Percentiles rank a stretch among this genome's conserved stretches.
phyloP scores from a whole-genome alignment of 2,797 vertebrate species.

The Notamacropus eugenii region DNA sequence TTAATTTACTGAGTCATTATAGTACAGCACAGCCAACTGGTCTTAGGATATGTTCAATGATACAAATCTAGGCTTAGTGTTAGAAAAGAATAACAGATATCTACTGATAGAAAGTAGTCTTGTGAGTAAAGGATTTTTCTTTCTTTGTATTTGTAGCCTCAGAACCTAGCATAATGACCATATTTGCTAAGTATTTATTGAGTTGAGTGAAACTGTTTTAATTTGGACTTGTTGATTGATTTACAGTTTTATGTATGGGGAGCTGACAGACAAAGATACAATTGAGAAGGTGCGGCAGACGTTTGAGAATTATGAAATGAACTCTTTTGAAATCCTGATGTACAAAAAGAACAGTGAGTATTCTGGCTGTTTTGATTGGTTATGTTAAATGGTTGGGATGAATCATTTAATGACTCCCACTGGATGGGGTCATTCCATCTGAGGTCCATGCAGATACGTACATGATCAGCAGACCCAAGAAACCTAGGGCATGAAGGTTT shows the following conservation, averaged over 20 bases:
- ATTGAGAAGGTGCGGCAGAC: conserved; percentile 93
- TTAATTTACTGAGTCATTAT: not conserved
- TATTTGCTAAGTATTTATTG: not conserved
- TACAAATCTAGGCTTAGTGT: not conserved
- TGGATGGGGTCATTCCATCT: not conserved
- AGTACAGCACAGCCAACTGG: not conserved
- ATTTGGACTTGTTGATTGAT: conserved; percentile 67
- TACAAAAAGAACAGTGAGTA: conserved; percentile 99
- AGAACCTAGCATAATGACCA: not conserved
- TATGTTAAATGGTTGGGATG: not conserved
- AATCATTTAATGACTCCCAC: not conserved
- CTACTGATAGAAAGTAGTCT: conserved; percentile 3
- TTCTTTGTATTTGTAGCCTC: not conserved
- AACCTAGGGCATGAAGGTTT: not conserved
- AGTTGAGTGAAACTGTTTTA: conserved; percentile 25
- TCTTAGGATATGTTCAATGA: not conserved
- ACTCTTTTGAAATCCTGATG: conserved; percentile 97
- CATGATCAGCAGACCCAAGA: not conserved
- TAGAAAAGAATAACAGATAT: not conserved
- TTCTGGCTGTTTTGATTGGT: not conserved
- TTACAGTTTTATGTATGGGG: conserved; percentile 97
- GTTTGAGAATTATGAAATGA: conserved; percentile 96
- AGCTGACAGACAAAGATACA: conserved; percentile 95
- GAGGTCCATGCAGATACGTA: not conserved
- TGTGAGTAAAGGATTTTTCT: not conserved